phyloP scores from a whole-genome alignment of 1,140 invertebrate species.

The Dendrolimus punctatus region DNA sequence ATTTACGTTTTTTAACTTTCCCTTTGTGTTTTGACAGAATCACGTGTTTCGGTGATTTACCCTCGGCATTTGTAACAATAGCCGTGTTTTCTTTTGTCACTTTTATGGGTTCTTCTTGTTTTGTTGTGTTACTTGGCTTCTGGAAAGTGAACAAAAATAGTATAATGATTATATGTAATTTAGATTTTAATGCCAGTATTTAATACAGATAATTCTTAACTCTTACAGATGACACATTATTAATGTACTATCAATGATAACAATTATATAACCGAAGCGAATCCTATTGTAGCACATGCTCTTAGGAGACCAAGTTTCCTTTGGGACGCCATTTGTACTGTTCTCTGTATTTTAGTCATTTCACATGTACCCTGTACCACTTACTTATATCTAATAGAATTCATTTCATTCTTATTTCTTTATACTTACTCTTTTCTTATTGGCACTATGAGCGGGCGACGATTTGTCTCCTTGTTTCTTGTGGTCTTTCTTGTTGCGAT shows the following conservation, averaged over 20 bases:
- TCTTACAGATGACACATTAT: no score
- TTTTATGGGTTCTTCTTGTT: constrained; percentile 48
- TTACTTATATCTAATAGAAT: no score
- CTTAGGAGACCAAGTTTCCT: no score
- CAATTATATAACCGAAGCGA: no score
- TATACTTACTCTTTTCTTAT: constrained; percentile 66
- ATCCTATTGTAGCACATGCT: no score
- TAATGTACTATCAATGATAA: no score
- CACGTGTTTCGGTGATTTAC: constrained; percentile 62
- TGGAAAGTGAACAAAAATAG: constrained; percentile 26
- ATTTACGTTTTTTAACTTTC: constrained; percentile 61
- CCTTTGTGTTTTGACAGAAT: constrained; percentile 64
- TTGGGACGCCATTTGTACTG: no score
- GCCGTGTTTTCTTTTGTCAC: constrained; percentile 50
- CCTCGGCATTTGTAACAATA: constrained; percentile 56
- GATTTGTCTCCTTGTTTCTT: constrained; percentile 58
- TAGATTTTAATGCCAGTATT: constrained; percentile 3
- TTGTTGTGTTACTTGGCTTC: constrained; percentile 46
- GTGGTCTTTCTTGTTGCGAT: constrained; percentile 70
- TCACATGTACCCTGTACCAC: no score
- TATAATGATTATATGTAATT: constrained; percentile 2
- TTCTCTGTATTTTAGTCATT: no score
- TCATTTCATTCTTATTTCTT: neutral
- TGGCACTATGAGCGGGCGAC: constrained; percentile 57
- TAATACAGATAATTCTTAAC: neutral